Base-by-base conservation (phyloP, 2,113 vertebrate genomes). In the Clinocottus analis region DNA sequence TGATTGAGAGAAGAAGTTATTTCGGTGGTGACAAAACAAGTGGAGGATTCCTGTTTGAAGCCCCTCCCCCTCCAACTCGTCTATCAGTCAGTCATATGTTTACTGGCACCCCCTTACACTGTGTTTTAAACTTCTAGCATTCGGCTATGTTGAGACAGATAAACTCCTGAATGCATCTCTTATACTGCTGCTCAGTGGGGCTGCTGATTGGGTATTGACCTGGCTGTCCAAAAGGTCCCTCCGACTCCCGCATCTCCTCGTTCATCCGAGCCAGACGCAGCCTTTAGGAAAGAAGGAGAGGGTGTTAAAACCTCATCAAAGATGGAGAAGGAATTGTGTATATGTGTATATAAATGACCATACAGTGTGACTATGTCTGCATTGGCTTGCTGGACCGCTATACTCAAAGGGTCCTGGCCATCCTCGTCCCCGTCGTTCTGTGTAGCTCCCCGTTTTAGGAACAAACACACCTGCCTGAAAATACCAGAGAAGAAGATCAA, bases 291-390 rank as follows among this genome's bases (percentile, higher is more conserved):
- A 47, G 39, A 17, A 23, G 37, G 33, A 12, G 49, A 23, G 23
- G 25, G 7, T 0, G 6, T 69, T 75, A 59, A 29, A 43, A 29
- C 37, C 21, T 3, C 0, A 58, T 29, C 7, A 39, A 43, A 35
- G 13, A 12, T 19, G 45, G 43, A 49, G 13, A 31, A 43, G 16
- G 1, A 14, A 17, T 58, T 16, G n/a, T n/a, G n/a, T n/a, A n/a
- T 6, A 3, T 14, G 13, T 16, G 4, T 17, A 8, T 21, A 12
- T n/a, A 47, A 45, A 17, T 19, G 0, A 29, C 90, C 98, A 91
- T 90, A 99, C 98, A 99, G 91, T 0, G 98, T 99, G 69, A 99
- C 98, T 0, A 99, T 99, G 87, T 99, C 98, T 0, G 98, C 98
- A 0, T 99, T 99, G 71, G 98, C 98, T 2, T 96, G 97, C 84